Conservation (phyloP, 92 coral and sea anemone species). For the Epizoanthus scotinus region DNA sequence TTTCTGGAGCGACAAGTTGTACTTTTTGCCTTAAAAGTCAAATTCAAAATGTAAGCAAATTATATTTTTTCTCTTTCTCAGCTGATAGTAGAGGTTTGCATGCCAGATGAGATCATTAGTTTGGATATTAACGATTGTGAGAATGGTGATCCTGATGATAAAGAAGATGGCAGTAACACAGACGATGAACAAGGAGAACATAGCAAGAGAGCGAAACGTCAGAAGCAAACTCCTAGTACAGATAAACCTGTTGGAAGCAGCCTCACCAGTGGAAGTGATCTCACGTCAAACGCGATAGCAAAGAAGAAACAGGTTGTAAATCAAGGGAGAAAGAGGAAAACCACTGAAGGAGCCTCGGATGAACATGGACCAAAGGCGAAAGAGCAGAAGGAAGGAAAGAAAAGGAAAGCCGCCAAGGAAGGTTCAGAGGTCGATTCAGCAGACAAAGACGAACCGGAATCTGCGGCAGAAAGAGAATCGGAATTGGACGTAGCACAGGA, state of each 20-base stretch:
- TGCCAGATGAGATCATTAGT: conserved; percentile 27
- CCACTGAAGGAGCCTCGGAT: background rate
- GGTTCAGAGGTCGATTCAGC: background rate
- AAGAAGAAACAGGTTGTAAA: background rate
- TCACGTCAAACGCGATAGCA: background rate
- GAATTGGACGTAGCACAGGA: too few species aligned
- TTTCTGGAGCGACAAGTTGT: too few species aligned
- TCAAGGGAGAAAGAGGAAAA: conserved; percentile 7
- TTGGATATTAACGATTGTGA: conserved; percentile 8
- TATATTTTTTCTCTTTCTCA: background rate
- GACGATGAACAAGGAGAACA: background rate
- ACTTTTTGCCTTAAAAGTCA: too few species aligned
- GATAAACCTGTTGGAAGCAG: background rate
- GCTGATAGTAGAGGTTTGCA: conserved; percentile 15
- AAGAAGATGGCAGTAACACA: background rate
- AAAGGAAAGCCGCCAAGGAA: background rate
- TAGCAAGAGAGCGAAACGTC: background rate
- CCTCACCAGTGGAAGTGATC: background rate
- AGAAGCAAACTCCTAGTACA: background rate
- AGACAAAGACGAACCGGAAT: background rate
- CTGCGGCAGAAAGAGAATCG: background rate
- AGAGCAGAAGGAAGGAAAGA: background rate
- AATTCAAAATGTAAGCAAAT: too few species aligned
- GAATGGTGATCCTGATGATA: background rate
- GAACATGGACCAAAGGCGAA: too few species aligned